Evolutionary conservation across 1,140 invertebrate genomes (phyloP).

Genomic region (Drosophila ambigua): DNA sequence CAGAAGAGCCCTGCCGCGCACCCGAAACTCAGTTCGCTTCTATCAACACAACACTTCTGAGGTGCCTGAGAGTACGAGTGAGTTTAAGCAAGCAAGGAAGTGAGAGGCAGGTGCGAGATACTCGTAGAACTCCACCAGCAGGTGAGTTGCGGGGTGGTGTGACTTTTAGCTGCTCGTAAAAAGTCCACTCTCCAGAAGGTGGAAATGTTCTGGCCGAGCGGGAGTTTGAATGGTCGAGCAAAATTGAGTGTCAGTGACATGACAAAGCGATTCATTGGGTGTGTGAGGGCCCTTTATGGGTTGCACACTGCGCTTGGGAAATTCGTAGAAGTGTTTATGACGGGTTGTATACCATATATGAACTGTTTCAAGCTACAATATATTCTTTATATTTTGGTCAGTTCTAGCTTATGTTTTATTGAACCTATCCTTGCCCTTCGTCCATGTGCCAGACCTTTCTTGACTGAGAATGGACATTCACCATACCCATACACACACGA

Average conservation of each 20-base stretch:
- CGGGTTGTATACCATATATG: too few relatives aligned
- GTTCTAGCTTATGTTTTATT: too few relatives aligned
- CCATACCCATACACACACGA: conserved; percentile 16
- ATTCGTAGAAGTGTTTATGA: too few relatives aligned
- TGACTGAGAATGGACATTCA: not conserved
- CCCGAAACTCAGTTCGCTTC: not conserved
- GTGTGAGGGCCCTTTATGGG: not conserved
- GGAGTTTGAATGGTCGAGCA: not conserved
- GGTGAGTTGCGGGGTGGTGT: conserved; percentile 32
- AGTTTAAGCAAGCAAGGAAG: conserved; percentile 4
- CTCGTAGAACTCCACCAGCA: conserved; percentile 11
- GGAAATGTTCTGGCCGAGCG: conserved; percentile 14
- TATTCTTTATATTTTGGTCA: not conserved
- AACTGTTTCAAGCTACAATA: not conserved
- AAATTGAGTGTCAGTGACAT: conserved; percentile 18
- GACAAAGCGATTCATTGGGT: not conserved
- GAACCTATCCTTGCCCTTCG: too few relatives aligned
- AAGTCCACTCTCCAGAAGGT: not conserved
- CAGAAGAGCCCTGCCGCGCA: conserved; percentile 9
- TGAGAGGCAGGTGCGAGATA: conserved; percentile 35
- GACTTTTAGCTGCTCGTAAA: conserved; percentile 58
- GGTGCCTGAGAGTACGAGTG: too few relatives aligned
- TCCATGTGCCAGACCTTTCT: not conserved
- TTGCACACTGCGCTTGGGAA: too few relatives aligned
- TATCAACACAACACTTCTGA: too few relatives aligned